Percentiles rank a stretch among this genome's conserved stretches.
These are phyloP conservation scores for Sylvilagus floridanus DNA, from an alignment of 2,797 vertebrate genomes.

Conservation along the genomic window DNA sequence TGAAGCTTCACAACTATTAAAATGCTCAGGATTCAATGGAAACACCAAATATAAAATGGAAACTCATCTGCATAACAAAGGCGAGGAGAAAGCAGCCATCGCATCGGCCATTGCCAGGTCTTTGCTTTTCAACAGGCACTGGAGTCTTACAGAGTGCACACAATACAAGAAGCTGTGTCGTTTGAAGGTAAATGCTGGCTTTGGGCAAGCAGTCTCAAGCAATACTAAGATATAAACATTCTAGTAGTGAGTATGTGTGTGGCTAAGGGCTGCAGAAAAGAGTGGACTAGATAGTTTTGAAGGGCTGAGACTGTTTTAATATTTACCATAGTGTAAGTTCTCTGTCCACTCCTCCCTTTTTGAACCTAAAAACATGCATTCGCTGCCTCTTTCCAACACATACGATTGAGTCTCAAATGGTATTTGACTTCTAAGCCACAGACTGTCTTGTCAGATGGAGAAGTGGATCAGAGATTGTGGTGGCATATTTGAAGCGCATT, in stretches of 20 bases:
- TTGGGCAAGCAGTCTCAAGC: background rate
- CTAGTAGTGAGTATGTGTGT: background rate
- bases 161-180: background rate
- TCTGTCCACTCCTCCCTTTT: background rate
- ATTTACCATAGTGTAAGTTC: background rate
- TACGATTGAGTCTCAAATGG: background rate
- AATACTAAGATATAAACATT: too few species aligned
- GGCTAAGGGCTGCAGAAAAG: accelerated
- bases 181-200: background rate
- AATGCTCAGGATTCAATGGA: conserved; percentile 19
- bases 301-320: background rate
- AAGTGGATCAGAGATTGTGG: background rate
- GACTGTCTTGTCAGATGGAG: background rate
- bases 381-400: background rate
- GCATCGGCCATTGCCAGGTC: background rate
- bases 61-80: conserved; percentile 75
- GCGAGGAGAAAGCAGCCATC: background rate
- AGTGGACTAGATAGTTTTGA: background rate
- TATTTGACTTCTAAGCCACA: background rate
- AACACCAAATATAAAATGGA: conserved; percentile 68
- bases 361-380: background rate
- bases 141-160: background rate
- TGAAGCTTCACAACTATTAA: conserved; percentile 50
- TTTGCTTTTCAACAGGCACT: background rate
- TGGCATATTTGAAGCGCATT: background rate